phyloP scores from a whole-genome alignment of 2,888 invertebrate genomes.

The Plebejus melissa region DNA sequence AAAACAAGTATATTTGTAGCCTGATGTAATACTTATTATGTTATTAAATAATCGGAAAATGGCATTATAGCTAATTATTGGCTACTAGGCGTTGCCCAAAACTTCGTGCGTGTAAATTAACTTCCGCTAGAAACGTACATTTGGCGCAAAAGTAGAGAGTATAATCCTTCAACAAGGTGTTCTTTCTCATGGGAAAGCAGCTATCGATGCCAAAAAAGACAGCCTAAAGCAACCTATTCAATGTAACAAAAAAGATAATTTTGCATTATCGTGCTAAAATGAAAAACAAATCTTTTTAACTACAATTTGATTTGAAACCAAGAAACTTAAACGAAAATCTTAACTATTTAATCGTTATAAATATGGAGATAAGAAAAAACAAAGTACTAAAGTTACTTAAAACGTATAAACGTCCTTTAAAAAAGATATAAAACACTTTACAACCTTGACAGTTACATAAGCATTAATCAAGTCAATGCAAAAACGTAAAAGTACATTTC shows the following conservation, averaged over 20 bases:
- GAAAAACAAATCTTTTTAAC: no score
- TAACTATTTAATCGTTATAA: neutral
- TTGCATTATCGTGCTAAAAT: no score
- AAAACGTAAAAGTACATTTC: constrained; percentile 20
- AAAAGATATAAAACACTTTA: constrained; percentile 1
- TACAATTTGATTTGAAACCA: no score
- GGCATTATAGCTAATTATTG: neutral
- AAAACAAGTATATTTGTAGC: neutral
- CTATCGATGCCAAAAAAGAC: no score
- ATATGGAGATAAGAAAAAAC: neutral
- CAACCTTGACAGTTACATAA: constrained; percentile 14
- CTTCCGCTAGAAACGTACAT: neutral
- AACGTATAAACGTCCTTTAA: neutral
- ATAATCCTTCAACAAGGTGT: no score
- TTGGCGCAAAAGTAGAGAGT: neutral
- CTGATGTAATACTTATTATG: neutral
- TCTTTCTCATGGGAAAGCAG: no score
- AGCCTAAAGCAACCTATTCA: no score
- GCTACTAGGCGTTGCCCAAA: neutral
- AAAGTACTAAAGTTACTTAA: neutral
- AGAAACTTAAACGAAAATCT: no score
- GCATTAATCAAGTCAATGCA: constrained; percentile 20
- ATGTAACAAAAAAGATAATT: no score
- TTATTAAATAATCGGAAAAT: neutral
- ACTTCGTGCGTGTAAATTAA: neutral